Conservation (phyloP, 1,140 invertebrate genomes). For the Plectrocnemia conspersa region DNA sequence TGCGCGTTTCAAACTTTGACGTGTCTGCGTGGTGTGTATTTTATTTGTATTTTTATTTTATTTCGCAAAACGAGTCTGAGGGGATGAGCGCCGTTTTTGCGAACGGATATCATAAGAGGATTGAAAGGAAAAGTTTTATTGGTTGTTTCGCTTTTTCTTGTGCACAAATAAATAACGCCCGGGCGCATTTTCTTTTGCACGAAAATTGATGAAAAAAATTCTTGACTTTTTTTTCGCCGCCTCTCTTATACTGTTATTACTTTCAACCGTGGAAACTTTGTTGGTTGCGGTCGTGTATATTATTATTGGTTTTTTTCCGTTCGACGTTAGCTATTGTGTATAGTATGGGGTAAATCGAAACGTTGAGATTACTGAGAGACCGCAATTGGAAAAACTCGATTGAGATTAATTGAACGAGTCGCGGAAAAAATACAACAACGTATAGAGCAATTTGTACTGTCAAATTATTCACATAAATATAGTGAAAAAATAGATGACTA, state of each 20-base stretch:
- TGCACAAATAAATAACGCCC: constrained; percentile 29
- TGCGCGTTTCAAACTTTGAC: neutral
- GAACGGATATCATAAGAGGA: constrained; percentile 23
- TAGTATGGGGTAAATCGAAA: constrained; percentile 7
- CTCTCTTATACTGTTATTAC: too few species aligned
- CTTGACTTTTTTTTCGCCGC: too few species aligned
- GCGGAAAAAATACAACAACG: too few species aligned
- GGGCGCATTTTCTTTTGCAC: constrained; percentile 12
- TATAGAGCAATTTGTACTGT: too few species aligned
- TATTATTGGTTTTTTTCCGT: too few species aligned
- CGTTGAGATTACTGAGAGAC: constrained; percentile 14
- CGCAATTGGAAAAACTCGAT: constrained; percentile 6
- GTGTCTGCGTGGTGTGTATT: neutral
- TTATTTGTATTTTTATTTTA: neutral
- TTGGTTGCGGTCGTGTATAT: too few species aligned
- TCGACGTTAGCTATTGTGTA: neutral
- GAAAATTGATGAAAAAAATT: constrained; percentile 5
- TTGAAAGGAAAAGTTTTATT: constrained; percentile 27
- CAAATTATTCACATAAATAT: too few species aligned
- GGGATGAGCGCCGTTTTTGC: constrained; percentile 13
- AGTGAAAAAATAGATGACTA: too few species aligned
- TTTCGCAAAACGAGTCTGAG: neutral
- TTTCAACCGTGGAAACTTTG: too few species aligned
- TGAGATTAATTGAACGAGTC: too few species aligned
- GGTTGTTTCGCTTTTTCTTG: constrained; percentile 26